Percentiles rank a stretch among this genome's conserved stretches.
phyloP scores from a whole-genome alignment of 2,797 vertebrate species.

The Carcharodon carcharias region DNA sequence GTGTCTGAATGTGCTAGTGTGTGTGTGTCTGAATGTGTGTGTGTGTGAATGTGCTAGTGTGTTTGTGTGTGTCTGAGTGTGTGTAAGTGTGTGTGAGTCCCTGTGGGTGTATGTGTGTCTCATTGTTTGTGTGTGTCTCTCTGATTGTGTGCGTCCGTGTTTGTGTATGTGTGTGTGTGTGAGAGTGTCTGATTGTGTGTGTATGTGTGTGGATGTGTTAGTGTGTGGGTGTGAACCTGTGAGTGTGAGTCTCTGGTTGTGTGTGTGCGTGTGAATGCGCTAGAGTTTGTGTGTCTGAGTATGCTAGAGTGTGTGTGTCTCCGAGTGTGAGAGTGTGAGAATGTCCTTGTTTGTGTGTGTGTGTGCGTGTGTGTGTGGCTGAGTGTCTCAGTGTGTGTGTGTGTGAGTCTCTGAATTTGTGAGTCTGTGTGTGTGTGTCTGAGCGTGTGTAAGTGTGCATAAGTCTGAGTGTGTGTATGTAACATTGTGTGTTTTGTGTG shows the following conservation, averaged over 20 bases:
- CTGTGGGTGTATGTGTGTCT: too few species aligned
- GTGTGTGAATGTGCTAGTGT: too few species aligned
- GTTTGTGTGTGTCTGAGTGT: not conserved
- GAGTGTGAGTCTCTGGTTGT: not conserved
- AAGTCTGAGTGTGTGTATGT: too few species aligned
- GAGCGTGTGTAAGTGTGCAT: not conserved
- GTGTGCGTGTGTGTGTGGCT: not conserved
- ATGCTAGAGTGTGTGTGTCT: not conserved
- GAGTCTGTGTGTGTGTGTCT: not conserved
- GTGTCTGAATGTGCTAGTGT: not conserved
- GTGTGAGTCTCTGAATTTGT: not conserved
- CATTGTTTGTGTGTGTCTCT: not conserved
- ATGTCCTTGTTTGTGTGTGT: too few species aligned
- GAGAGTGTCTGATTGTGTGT: too few species aligned
- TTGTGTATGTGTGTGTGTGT: not conserved
- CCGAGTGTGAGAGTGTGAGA: not conserved
- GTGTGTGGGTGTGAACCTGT: not conserved
- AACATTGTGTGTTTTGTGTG: too few species aligned
- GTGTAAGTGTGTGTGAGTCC: not conserved
- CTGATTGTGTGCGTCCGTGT: not conserved
- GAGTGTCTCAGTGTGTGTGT: not conserved
- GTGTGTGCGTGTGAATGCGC: not conserved
- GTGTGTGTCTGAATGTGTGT: too few species aligned
- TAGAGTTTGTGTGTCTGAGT: not conserved
- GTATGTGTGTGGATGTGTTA: not conserved